A percentile compares a stretch with the other conserved stretches of the same genome.
Conservation (phyloP, 2,113 vertebrate genomes). For the Lepus timidus region DNA sequence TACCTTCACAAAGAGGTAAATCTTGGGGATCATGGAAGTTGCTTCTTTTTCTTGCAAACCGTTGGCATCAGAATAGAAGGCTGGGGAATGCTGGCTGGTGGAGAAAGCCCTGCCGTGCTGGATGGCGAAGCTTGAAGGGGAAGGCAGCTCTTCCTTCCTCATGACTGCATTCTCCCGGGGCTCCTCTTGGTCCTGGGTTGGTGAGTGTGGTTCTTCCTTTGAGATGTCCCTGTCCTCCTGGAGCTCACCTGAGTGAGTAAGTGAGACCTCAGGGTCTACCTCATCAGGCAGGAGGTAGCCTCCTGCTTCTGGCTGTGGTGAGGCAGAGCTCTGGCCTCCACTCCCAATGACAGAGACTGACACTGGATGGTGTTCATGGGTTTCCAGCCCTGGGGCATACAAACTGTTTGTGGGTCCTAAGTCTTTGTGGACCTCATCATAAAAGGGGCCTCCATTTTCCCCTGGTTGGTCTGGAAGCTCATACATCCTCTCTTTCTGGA, state of each 20-base stretch:
- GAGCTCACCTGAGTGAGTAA: neutral
- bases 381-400: slow-evolving; percentile 55
- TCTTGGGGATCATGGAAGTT: slow-evolving; percentile 48
- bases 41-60: slow-evolving; percentile 54
- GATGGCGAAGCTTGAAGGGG: slow-evolving; percentile 40
- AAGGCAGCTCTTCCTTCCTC: neutral
- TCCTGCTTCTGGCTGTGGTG: slow-evolving; percentile 69
- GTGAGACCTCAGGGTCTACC: neutral
- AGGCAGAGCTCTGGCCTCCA: slow-evolving; percentile 57
- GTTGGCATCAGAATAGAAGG: slow-evolving; percentile 55
- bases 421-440: slow-evolving; percentile 59
- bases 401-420: slow-evolving; percentile 53
- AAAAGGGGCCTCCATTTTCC: neutral
- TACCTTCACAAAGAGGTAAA: slow-evolving; percentile 88
- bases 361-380: slow-evolving; percentile 70
- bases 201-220: neutral
- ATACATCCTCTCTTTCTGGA: neutral
- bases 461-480: slow-evolving; percentile 60
- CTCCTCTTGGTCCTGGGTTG: neutral
- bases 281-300: slow-evolving; percentile 56
- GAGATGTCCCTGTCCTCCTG: neutral
- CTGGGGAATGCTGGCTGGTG: neutral
- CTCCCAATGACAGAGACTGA: neutral
- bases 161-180: neutral
- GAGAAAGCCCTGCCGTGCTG: slow-evolving; percentile 55